Percentiles rank a stretch among this genome's conserved stretches.
These are phyloP conservation scores for Mungos mungo DNA, from an alignment of 2,113 vertebrate species.

Conservation along the genomic window DNA sequence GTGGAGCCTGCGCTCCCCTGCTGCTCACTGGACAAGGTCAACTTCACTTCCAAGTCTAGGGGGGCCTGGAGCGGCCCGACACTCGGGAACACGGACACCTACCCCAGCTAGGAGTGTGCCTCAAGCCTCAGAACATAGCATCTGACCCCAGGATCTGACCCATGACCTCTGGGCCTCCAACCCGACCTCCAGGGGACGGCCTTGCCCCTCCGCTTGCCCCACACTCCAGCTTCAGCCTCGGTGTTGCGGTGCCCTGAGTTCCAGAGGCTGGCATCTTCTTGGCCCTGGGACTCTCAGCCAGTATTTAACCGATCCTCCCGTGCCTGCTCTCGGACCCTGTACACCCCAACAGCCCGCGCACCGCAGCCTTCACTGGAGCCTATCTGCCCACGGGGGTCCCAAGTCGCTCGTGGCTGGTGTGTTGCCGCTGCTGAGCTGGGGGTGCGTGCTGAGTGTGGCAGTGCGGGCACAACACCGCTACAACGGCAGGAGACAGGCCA, in stretches of 20 bases:
- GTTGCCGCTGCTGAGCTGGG: not conserved
- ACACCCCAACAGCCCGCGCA: not conserved
- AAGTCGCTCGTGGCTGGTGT: not conserved
- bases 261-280: not conserved
- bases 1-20: rapidly evolving
- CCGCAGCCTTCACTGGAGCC: not conserved
- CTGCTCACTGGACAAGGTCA: rapidly evolving
- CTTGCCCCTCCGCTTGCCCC: not conserved
- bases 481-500: not conserved
- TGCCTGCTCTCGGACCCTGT: not conserved
- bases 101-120: not conserved
- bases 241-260: not conserved
- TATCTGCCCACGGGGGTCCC: not conserved
- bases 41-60: rapidly evolving
- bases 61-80: not conserved
- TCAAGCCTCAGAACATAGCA: too few relatives aligned
- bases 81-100: not conserved
- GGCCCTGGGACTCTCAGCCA: not conserved
- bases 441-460: not conserved
- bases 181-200: not conserved
- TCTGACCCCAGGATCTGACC: not conserved
- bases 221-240: not conserved
- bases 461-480: not conserved
- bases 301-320: not conserved
- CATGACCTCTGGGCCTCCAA: rapidly evolving